Evolutionary conservation across 2,888 invertebrate genomes (phyloP), one percentile per base, ranked within the genome.

Genomic region (Clanis bilineata): DNA sequence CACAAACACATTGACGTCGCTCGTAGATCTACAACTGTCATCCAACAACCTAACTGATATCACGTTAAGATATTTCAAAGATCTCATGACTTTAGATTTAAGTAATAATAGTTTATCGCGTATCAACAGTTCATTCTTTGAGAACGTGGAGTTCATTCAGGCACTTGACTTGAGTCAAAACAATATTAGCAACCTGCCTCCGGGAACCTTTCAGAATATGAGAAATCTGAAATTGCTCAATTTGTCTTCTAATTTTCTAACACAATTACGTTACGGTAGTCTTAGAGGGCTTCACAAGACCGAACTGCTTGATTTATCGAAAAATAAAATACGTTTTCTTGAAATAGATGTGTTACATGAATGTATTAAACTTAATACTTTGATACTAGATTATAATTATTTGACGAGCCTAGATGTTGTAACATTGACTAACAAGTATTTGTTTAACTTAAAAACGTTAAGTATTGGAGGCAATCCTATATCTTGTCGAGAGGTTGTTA

Each of bases 381-480:
- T 91, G 22, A 74, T 88, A 57, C 79, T 90, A 43, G 91, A 91
- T 71, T 86, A 86, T 61, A 91, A 91, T 73, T 66, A 66, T 23
- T 78, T 91, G 55, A 82, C 78, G 69, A 75, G 73, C n/a, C 67
- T 91, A 23, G 83, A 90, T 61, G 57, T 61, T 23, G 51, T 57
- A 32, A 32, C 22, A 36, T 44, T 61, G n/a, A 36, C 25, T 22
- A 18, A 32, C 9, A 41, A 57, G 5, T 61, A 57, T 54, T 9
- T 44, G 4, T 43, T 41, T 56, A 83, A 82, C 60, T 67, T 91
- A 41, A 77, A 66, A 32, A 72, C 70, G 23, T 60, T 91, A 41
- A 91, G 91, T 67, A 67, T 91, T 45, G 91, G 91, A 2, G 89
- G 89, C 6, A 91, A 91, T 69, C 86, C 85, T 10, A 74, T 91